These are phyloP conservation scores for Camarhynchus parvulus DNA, from an alignment of 2,113 vertebrate species.

Conservation along the genomic window DNA sequence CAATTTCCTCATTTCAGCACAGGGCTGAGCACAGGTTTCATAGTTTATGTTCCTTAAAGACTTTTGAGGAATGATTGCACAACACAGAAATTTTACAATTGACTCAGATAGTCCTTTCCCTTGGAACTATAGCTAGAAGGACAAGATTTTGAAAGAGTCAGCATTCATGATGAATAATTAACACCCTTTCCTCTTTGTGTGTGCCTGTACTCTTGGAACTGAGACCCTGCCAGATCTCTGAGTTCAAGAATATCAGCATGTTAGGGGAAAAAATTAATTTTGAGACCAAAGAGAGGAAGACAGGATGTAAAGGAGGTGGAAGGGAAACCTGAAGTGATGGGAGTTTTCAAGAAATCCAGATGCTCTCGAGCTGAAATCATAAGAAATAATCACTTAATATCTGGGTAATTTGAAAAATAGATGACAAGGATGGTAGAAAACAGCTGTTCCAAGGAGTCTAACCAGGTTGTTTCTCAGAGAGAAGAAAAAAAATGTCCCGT, in stretches of 20 bases:
- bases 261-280: not conserved
- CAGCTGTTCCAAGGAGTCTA: constrained; percentile 69
- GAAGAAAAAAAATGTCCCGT: constrained; percentile 35
- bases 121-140: not conserved
- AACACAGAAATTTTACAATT: not conserved
- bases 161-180: not conserved
- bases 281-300: constrained; percentile 5
- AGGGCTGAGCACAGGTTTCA: not conserved
- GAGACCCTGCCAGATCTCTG: not conserved
- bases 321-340: constrained; percentile 4
- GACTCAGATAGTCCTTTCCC: not conserved
- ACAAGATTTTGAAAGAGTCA: not conserved
- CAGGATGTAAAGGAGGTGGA: not conserved
- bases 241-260: not conserved
- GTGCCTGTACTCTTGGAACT: not conserved
- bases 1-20: not conserved
- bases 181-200: not conserved
- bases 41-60: not conserved
- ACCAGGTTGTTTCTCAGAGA: constrained; percentile 49
- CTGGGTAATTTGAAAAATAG: constrained; percentile 76
- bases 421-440: constrained; percentile 67
- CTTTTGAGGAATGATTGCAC: not conserved
- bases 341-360: constrained; percentile 52
- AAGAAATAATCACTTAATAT: constrained; percentile 78
- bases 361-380: constrained; percentile 61